These are phyloP conservation scores for Cosmia trapezina DNA, from an alignment of 2,888 invertebrate species.

Conservation along the genomic window DNA sequence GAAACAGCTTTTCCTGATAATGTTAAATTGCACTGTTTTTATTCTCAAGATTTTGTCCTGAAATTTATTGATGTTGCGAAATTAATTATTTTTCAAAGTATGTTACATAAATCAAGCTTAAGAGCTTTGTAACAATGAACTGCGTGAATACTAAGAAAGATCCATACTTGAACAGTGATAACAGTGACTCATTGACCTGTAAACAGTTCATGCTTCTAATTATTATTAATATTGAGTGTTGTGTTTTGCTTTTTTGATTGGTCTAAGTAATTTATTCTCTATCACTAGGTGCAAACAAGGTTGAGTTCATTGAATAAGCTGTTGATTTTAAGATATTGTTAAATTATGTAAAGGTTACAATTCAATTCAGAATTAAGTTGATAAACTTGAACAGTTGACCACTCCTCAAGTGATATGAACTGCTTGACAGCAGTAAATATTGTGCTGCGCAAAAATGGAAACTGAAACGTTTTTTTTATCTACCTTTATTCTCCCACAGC, in stretches of 20 bases:
- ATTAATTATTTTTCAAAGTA: neutral
- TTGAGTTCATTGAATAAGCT: neutral
- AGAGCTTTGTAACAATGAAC: neutral
- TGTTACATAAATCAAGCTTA: neutral
- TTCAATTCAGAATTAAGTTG: neutral
- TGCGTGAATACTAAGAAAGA: neutral
- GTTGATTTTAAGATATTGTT: neutral
- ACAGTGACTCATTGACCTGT: conserved; percentile 45
- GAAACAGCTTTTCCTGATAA: conserved; percentile 11
- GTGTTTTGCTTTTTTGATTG: conserved; percentile 8
- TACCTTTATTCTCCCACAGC: neutral
- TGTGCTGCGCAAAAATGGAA: neutral
- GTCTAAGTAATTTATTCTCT: conserved; percentile 3
- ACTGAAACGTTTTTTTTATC: neutral
- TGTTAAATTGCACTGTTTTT: neutral
- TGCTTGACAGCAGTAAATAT: neutral
- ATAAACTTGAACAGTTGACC: neutral
- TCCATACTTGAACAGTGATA: conserved; percentile 14
- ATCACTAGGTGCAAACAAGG: neutral
- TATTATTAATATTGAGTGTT: neutral
- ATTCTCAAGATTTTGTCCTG: neutral
- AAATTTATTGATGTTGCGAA: neutral
- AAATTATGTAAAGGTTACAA: too few species aligned
- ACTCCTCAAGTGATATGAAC: neutral
- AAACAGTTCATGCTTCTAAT: conserved; percentile 14